These are phyloP conservation scores for Probosciger aterrimus DNA, from an alignment of 2,113 vertebrate species.

Conservation along the genomic window DNA sequence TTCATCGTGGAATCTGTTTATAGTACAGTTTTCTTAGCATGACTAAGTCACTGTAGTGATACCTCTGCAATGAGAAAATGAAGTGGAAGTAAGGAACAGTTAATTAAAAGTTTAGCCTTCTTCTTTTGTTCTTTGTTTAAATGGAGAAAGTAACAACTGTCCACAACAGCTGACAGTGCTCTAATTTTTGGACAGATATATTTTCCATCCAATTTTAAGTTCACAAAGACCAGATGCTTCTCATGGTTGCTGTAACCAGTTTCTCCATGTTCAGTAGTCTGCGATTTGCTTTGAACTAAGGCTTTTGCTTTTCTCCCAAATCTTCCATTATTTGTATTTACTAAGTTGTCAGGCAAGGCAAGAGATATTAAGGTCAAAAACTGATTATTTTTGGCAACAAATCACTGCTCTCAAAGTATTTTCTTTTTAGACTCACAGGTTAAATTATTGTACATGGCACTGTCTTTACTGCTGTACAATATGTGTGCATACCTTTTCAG, in stretches of 20 bases:
- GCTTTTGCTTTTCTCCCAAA: neutral
- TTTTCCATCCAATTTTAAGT: constrained; percentile 9
- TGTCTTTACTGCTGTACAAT: neutral
- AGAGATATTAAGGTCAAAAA: neutral
- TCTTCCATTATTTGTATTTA: neutral
- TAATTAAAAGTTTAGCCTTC: neutral
- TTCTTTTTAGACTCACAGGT: neutral
- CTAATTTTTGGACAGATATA: neutral
- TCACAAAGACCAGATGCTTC: constrained; percentile 17
- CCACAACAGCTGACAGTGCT: neutral
- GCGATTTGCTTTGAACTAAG: neutral
- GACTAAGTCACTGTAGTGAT: neutral
- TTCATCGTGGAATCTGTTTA: neutral
- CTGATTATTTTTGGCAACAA: neutral
- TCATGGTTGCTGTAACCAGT: neutral
- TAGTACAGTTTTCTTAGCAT: neutral
- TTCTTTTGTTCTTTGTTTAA: neutral
- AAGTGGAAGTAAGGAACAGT: neutral
- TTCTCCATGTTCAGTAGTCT: neutral
- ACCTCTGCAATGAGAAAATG: neutral
- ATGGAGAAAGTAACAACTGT: neutral
- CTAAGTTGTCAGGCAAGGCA: neutral
- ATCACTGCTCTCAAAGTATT: neutral
- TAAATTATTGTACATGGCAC: neutral
- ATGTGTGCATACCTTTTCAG: neutral